phyloP scores from a whole-genome alignment of 2,888 invertebrate species.

The Cephus pygmeus region DNA sequence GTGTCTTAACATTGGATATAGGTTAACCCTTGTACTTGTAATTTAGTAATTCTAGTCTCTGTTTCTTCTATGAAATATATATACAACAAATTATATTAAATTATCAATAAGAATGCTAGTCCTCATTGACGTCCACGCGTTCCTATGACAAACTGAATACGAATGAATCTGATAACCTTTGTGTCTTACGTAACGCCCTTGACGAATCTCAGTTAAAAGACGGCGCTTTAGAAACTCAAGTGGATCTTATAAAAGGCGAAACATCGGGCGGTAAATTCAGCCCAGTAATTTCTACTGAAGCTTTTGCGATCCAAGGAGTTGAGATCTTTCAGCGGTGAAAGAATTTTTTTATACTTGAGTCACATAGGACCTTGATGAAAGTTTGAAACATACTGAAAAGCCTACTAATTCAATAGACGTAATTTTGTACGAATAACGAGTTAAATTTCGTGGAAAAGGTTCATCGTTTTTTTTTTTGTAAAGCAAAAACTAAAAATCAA shows the following conservation, averaged over 20 bases:
- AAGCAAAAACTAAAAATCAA: background rate
- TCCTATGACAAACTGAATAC: background rate
- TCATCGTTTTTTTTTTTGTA: background rate
- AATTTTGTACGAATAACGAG: background rate
- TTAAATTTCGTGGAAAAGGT: background rate
- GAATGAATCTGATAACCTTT: background rate
- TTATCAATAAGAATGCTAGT: background rate
- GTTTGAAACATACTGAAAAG: background rate
- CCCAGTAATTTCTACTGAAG: background rate
- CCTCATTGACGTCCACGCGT: background rate
- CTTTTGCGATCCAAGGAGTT: background rate
- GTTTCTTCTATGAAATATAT: too few relatives aligned
- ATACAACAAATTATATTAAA: background rate
- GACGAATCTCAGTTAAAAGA: background rate
- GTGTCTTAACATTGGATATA: background rate
- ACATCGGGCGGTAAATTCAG: background rate
- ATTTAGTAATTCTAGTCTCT: background rate
- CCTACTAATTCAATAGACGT: background rate
- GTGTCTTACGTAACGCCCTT: background rate
- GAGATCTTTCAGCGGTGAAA: background rate
- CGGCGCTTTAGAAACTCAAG: background rate
- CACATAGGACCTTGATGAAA: background rate
- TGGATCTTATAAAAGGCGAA: background rate
- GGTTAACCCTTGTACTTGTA: background rate
- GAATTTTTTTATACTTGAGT: background rate